Base-by-base conservation (phyloP, 2,888 invertebrate species). In the Erannis defoliaria region DNA sequence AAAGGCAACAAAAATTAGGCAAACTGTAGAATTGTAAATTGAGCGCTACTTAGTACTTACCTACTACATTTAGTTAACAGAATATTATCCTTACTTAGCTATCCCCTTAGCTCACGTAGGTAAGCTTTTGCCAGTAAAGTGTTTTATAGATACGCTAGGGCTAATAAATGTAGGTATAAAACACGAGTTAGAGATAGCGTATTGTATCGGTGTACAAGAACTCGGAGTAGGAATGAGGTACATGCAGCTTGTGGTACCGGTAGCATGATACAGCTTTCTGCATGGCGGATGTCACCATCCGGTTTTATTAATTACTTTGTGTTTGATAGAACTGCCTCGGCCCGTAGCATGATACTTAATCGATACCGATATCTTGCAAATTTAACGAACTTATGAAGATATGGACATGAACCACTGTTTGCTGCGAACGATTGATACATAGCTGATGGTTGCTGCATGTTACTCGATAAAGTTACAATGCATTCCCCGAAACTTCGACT, bases 181-280 rank as follows among this genome's bases (percentile, higher is more conserved):
- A 55, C 38, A 33, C 12, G 19, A 37, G 26, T 14, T 62, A 62
- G 58, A 62, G 51, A 55, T 21, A 59, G 23, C 42, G 45, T 56
- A 48, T 37, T 49, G 14, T 55, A 50, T 38, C 48, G 45, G 6
- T 55, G 33, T 51, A 60, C 64, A 62, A 54, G 43, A 35, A 40
- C 40, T 49, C 16, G 62, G 58, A 40, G 50, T 67, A 73, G 66
- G 68, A 57, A 56, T 63, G 66, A 80, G 77, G 80, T 79, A 84
- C 85, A 86, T 86, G 85, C 85, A 80, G 85, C 85, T 85, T 86
- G 76, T 82, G 80, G 71, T 80, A 83, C 79, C 79, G 78, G 85
- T 85, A 90, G 93, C 93, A 93, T 93, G 93, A 87, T 81, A 86
- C 86, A 86, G 93, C 93, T 93, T 93, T 82, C 85, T 91, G 93